Evolutionary conservation across 2,797 vertebrate genomes (phyloP).

Genomic region (Mastacembelus armatus): DNA sequence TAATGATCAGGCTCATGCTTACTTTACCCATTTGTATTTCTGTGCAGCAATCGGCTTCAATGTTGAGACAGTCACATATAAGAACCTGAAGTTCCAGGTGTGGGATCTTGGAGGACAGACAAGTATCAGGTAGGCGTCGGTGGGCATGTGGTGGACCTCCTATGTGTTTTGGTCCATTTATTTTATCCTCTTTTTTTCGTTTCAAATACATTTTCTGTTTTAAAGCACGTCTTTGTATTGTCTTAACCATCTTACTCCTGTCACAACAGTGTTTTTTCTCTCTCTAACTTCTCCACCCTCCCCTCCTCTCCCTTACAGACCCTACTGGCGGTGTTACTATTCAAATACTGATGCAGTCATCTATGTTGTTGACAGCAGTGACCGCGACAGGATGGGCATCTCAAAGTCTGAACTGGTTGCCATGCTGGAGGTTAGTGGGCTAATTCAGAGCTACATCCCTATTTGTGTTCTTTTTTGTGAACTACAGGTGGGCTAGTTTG

Average conservation of each 20-base stretch:
- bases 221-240: background rate
- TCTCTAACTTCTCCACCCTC: background rate
- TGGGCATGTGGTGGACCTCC: background rate
- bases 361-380: constrained; percentile 98
- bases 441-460: background rate
- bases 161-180: background rate
- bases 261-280: background rate
- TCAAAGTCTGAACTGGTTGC: constrained; percentile 98
- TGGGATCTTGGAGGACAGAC: constrained; percentile 99
- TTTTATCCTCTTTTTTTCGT: too few relatives aligned
- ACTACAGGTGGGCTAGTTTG: too few relatives aligned
- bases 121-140: constrained; percentile 91
- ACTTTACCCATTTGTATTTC: constrained; percentile 3
- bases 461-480: too few relatives aligned
- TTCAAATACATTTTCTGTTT: too few relatives aligned
- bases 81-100: constrained; percentile 98
- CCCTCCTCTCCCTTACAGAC: constrained; percentile 78
- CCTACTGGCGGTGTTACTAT: constrained; percentile 98
- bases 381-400: constrained; percentile 97
- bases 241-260: background rate
- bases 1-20: background rate
- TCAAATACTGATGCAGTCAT: constrained; percentile 99
- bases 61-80: constrained; percentile 96
- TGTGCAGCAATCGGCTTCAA: constrained; percentile 97
- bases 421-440: constrained; percentile 92